Evolutionary conservation across 2,888 invertebrate species (phyloP).

Genomic region (Drosophila mimetica): DNA sequence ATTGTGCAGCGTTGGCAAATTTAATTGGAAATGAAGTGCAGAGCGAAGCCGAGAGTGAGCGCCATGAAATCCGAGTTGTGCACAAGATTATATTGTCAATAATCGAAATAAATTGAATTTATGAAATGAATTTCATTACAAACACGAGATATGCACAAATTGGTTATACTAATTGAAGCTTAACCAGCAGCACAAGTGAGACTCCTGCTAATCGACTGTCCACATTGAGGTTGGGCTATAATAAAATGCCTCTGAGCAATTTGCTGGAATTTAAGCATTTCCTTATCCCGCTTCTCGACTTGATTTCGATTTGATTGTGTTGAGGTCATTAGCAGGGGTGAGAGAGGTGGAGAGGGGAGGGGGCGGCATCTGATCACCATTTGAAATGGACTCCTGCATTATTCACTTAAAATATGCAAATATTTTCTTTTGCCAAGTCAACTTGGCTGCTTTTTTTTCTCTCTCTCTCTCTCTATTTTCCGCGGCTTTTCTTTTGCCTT

Average conservation of each 20-base stretch:
- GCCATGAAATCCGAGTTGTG: constrained; percentile 37
- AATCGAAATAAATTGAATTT: constrained; percentile 79
- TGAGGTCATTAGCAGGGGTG: constrained; percentile 42
- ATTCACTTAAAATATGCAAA: constrained; percentile 67
- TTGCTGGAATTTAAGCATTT: constrained; percentile 23
- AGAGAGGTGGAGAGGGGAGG: too few species aligned
- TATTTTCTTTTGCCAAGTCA: constrained; percentile 59
- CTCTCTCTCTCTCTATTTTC: not conserved
- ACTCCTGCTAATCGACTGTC: constrained; percentile 11
- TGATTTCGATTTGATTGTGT: constrained; percentile 42
- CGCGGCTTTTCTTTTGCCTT: constrained; percentile 21
- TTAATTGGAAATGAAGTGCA: constrained; percentile 78
- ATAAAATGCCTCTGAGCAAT: constrained; percentile 10
- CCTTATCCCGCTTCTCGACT: constrained; percentile 24
- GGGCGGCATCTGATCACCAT: constrained; percentile 36
- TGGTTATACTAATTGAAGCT: constrained; percentile 69
- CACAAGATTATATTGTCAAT: constrained; percentile 78
- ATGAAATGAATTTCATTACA: constrained; percentile 75
- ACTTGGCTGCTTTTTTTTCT: constrained; percentile 42
- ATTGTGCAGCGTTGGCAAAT: constrained; percentile 75
- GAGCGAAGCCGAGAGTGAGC: constrained; percentile 12
- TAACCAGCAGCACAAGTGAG: constrained; percentile 52
- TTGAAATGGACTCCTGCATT: constrained; percentile 43
- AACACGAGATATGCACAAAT: constrained; percentile 50
- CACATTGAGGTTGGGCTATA: not conserved